Conservation (phyloP, 2,888 invertebrate genomes). For the Epirrhoe alternata region DNA sequence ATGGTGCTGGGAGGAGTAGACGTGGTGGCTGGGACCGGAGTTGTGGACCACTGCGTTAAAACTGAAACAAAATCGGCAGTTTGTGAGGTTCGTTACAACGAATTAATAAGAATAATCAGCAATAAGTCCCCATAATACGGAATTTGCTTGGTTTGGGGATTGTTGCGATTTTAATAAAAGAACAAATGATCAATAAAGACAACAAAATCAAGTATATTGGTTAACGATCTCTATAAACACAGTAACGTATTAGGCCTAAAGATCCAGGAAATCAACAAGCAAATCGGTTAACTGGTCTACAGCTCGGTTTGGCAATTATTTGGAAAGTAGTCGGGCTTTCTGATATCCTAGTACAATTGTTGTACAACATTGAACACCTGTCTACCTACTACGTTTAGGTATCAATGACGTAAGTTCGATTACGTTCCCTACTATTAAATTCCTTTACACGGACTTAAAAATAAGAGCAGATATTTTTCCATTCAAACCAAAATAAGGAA, state of each 20-base stretch:
- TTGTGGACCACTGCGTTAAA: slow-evolving; percentile 82
- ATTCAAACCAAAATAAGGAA: not conserved
- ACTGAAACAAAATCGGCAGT: slow-evolving; percentile 60
- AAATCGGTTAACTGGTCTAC: not conserved
- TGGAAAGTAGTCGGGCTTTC: not conserved
- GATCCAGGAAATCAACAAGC: not conserved
- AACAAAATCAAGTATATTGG: too few species aligned
- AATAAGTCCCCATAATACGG: too few species aligned
- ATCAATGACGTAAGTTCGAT: not conserved
- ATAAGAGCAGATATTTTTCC: not conserved
- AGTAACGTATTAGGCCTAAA: not conserved
- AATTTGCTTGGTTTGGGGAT: too few species aligned
- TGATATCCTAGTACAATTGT: not conserved
- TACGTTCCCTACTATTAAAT: not conserved
- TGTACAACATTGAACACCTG: not conserved
- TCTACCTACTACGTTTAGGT: not conserved
- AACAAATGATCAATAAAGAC: too few species aligned
- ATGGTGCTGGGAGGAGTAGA: slow-evolving; percentile 74
- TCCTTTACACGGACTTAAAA: not conserved
- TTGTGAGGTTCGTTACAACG: not conserved
- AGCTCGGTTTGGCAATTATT: not conserved
- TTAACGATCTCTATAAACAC: not conserved
- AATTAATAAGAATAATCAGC: not conserved
- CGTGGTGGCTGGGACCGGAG: slow-evolving; percentile 78
- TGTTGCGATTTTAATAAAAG: too few species aligned